These are phyloP conservation scores for Acomys russatus DNA, from an alignment of 2,797 vertebrate genomes.

Conservation along the genomic window DNA sequence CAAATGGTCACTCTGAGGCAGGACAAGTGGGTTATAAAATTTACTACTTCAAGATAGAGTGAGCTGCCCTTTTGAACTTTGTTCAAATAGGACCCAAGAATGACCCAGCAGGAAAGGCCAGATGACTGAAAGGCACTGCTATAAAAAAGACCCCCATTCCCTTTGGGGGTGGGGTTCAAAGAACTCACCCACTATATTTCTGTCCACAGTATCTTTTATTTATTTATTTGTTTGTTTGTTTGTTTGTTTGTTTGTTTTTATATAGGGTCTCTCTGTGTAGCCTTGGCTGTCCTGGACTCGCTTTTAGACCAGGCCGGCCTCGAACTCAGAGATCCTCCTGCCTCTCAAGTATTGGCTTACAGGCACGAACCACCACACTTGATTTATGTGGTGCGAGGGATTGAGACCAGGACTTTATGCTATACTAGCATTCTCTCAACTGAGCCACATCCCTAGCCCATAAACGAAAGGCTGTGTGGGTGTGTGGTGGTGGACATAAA, in stretches of 20 bases:
- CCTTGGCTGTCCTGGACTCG: too few relatives aligned
- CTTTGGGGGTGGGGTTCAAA: background rate
- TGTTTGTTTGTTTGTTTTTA: too few relatives aligned
- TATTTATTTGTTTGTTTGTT: too few relatives aligned
- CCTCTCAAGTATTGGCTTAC: background rate
- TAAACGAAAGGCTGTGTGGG: background rate
- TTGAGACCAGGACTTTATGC: background rate
- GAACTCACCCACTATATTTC: background rate
- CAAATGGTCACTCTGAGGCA: background rate
- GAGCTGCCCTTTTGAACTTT: background rate
- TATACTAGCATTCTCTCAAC: background rate
- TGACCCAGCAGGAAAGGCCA: background rate
- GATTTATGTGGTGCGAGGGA: background rate
- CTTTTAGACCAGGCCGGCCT: background rate
- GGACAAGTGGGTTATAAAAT: slow-evolving; percentile 5
- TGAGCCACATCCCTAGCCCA: background rate
- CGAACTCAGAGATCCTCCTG: background rate
- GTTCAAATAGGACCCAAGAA: background rate
- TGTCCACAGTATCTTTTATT: background rate
- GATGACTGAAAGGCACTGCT: background rate
- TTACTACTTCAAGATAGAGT: background rate
- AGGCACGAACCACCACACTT: background rate
- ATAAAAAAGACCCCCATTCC: background rate
- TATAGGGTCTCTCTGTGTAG: too few relatives aligned
- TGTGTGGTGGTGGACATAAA: background rate